Percentiles rank a stretch among this genome's conserved stretches.
These are phyloP conservation scores for Formica exsecta DNA, from an alignment of 1,140 invertebrate genomes.

Conservation along the genomic window DNA sequence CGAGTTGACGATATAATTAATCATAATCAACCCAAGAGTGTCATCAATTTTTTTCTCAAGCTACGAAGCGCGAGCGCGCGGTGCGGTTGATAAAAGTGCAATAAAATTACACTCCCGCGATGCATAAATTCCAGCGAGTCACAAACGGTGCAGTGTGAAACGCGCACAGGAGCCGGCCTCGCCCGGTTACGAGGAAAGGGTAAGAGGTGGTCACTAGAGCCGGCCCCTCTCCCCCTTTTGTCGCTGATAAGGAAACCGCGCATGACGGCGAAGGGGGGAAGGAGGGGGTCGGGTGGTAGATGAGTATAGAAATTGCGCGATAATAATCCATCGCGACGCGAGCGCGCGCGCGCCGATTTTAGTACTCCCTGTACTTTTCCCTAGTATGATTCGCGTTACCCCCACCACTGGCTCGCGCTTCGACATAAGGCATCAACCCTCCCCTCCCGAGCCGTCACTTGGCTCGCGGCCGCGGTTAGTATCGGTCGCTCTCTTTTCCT, in stretches of 20 bases:
- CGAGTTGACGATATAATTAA: background rate
- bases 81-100: background rate
- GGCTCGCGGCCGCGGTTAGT: constrained; percentile 2
- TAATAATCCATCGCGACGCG: constrained; percentile 11
- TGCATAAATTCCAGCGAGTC: constrained; percentile 25
- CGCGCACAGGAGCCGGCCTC: constrained; percentile 14
- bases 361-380: constrained; percentile 66
- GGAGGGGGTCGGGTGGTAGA: background rate
- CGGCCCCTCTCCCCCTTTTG: background rate
- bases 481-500: constrained; percentile 12
- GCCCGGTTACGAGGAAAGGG: constrained; percentile 9
- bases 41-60: background rate
- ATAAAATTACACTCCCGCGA: constrained; percentile 30
- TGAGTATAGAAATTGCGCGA: constrained; percentile 41
- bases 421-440: constrained; percentile 57
- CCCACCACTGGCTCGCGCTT: constrained; percentile 63
- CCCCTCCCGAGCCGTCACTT: constrained; percentile 59
- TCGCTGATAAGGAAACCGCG: constrained; percentile 61
- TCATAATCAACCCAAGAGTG: background rate
- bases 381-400: constrained; percentile 67
- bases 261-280: background rate
- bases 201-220: constrained; percentile 46
- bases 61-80: background rate
- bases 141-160: constrained; percentile 1
- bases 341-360: constrained; percentile 42